A percentile compares a stretch with the other conserved stretches of the same genome.
phyloP scores from a whole-genome alignment of 2,113 vertebrate genomes.

The Malurus cyaneus region DNA sequence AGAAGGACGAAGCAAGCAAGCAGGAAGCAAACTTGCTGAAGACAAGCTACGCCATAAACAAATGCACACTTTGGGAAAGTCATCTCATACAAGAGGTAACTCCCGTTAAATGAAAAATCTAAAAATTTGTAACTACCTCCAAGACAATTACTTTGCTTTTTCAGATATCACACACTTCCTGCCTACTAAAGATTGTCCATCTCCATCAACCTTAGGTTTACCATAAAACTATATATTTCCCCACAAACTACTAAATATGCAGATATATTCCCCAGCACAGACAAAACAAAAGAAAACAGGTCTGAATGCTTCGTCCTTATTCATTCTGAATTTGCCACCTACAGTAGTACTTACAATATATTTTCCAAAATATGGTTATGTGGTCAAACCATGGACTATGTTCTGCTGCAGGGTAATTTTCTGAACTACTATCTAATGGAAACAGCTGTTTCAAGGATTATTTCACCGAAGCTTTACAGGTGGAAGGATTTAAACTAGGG shows the following conservation, averaged over 20 bases:
- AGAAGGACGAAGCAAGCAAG: not conserved
- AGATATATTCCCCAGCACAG: not conserved
- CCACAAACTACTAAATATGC: not conserved
- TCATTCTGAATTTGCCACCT: not conserved
- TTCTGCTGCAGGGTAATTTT: not conserved
- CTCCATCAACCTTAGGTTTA: not conserved
- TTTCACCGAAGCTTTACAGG: not conserved
- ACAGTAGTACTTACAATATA: not conserved
- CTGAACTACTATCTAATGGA: not conserved
- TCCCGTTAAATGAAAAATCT: not conserved
- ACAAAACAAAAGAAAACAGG: not conserved
- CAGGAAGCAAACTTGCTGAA: not conserved
- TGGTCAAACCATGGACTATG: not conserved
- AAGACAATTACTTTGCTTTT: not conserved
- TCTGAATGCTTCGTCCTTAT: not conserved
- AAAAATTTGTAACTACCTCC: not conserved
- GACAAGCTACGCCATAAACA: not conserved
- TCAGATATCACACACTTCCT: not conserved
- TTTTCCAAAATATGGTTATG: not conserved
- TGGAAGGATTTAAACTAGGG: not conserved
- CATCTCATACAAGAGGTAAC: not conserved
- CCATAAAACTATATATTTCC: not conserved
- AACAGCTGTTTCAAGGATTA: not conserved
- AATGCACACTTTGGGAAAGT: not conserved
- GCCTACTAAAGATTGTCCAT: not conserved